Percentiles rank a stretch among this genome's conserved stretches.
These are phyloP conservation scores for Odontocolon sp. DNA, from an alignment of 2,888 invertebrate genomes.

Conservation along the genomic window DNA sequence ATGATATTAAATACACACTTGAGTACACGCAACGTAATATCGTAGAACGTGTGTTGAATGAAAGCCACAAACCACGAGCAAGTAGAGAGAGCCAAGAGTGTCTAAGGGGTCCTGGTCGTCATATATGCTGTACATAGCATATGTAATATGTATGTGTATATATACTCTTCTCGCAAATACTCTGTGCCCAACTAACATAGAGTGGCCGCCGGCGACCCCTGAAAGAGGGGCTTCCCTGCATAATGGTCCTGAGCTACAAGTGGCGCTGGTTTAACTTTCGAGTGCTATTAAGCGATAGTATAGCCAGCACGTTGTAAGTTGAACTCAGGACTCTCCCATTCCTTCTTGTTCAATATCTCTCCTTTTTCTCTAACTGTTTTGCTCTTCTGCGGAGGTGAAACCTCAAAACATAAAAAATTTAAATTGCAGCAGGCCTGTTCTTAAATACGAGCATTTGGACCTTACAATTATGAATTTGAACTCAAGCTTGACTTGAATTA, in stretches of 20 bases:
- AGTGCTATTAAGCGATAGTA: conserved; percentile 71
- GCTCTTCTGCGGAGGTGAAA: no score
- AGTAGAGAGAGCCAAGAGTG: conserved; percentile 37
- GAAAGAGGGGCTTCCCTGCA: conserved; percentile 55
- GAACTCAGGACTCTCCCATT: conserved; percentile 50
- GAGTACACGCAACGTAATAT: conserved; percentile 8
- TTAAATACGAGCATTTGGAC: no score
- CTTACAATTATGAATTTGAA: no score
- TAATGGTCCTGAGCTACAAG: conserved; percentile 72
- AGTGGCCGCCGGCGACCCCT: conserved; percentile 55
- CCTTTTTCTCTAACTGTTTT: no score
- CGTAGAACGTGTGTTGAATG: conserved; percentile 25
- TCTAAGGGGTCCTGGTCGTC: conserved; percentile 42
- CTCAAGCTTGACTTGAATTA: no score
- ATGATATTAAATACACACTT: conserved; percentile 25
- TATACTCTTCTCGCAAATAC: background rate
- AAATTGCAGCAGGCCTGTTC: no score
- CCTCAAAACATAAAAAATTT: no score
- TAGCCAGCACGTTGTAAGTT: conserved; percentile 61
- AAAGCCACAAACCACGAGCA: conserved; percentile 28
- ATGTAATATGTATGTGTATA: conserved; percentile 16
- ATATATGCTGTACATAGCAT: conserved; percentile 1
- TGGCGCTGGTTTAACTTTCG: conserved; percentile 74
- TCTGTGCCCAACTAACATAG: conserved; percentile 29
- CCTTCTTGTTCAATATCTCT: conserved; percentile 16